phyloP scores from a whole-genome alignment of 2,113 vertebrate genomes.

The Epinephelus moara region DNA sequence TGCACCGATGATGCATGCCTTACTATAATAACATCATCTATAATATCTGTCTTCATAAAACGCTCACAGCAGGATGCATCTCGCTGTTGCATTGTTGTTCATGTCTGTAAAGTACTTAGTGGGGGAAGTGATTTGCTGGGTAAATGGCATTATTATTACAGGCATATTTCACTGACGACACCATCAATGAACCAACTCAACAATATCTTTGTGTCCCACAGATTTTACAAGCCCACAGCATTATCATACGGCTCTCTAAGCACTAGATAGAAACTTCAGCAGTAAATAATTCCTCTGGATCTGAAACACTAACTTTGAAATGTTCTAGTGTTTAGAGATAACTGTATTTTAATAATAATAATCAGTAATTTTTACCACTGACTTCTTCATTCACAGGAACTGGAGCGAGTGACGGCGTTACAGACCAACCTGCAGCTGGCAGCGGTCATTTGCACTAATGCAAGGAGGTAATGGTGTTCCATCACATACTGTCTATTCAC shows the following conservation, averaged over 20 bases:
- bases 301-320: background rate
- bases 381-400: slow-evolving; percentile 85
- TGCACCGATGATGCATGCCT: background rate
- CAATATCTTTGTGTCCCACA: background rate
- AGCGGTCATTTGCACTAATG: slow-evolving; percentile 96
- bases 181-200: background rate
- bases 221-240: background rate
- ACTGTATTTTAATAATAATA: background rate
- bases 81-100: background rate
- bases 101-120: slow-evolving; percentile 7
- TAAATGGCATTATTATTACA: slow-evolving; percentile 25
- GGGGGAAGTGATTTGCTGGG: background rate
- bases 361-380: background rate
- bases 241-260: background rate
- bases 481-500: background rate
- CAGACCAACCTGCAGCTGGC: slow-evolving; percentile 95
- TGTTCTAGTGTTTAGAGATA: background rate
- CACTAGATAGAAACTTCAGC: background rate
- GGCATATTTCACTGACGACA: background rate
- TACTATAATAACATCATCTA: slow-evolving; percentile 15
- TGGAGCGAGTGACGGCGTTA: slow-evolving; percentile 95
- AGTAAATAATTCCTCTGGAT: background rate
- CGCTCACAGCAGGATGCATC: slow-evolving; percentile 8
- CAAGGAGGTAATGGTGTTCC: slow-evolving; percentile 88
- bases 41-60: slow-evolving; percentile 22